phyloP scores from a whole-genome alignment of 2,888 invertebrate genomes.

The Periphyllus acericola region DNA sequence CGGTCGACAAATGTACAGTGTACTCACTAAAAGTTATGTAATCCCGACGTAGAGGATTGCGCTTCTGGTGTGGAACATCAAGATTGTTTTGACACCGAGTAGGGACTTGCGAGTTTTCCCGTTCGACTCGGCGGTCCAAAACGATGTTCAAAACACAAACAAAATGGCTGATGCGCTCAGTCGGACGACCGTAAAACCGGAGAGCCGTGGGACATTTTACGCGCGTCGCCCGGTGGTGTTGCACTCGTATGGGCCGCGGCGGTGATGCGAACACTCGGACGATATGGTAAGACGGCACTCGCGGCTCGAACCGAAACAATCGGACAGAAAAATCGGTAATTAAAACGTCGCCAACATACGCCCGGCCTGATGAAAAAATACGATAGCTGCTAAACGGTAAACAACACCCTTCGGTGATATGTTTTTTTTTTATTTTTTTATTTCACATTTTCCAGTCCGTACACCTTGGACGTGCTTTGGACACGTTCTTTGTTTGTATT shows the following conservation, averaged over 20 bases:
- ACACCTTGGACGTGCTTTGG: constrained; percentile 60
- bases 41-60: constrained; percentile 61
- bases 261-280: constrained; percentile 64
- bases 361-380: constrained; percentile 49
- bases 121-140: background rate
- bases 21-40: constrained; percentile 61
- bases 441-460: constrained; percentile 61
- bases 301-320: background rate
- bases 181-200: constrained; percentile 26
- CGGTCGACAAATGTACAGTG: background rate
- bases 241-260: constrained; percentile 55
- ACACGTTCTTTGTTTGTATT: constrained; percentile 62
- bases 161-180: constrained; percentile 58
- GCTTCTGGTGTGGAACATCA: constrained; percentile 56
- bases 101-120: constrained; percentile 26
- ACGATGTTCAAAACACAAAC: constrained; percentile 26
- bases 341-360: constrained; percentile 32
- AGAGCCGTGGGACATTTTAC: constrained; percentile 48
- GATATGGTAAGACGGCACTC: constrained; percentile 66
- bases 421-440: constrained; percentile 52
- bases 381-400: constrained; percentile 62
- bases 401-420: constrained; percentile 62
- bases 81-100: constrained; percentile 43
- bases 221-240: constrained; percentile 4
- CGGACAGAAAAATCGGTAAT: constrained; percentile 24